Conservation (phyloP, 2,888 invertebrate species). For the Escarpia spicata region DNA sequence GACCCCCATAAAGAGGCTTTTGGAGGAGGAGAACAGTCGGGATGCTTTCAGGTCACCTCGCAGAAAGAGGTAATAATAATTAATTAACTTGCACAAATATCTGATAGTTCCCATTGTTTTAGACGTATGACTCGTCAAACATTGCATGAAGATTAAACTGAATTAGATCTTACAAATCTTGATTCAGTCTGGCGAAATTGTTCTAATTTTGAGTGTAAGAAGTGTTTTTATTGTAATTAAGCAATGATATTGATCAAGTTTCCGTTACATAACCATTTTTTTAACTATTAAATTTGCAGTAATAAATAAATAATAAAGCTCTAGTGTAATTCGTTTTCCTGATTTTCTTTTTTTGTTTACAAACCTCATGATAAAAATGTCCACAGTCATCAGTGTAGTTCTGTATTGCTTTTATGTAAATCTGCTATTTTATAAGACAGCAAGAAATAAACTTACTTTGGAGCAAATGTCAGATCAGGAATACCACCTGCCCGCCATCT, state of each 20-base stretch:
- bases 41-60: background rate
- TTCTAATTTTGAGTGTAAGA: too few species aligned
- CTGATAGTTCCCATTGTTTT: background rate
- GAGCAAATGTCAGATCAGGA: too few species aligned
- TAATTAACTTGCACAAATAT: background rate
- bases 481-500: too few species aligned
- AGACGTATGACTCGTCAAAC: background rate
- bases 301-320: background rate
- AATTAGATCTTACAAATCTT: too few species aligned
- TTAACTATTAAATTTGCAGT: background rate
- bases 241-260: too few species aligned
- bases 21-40: background rate
- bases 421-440: background rate
- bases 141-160: too few species aligned
- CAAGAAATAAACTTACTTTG: too few species aligned
- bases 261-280: background rate
- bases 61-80: background rate
- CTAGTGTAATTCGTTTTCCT: background rate
- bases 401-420: background rate
- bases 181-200: too few species aligned
- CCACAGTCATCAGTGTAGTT: too few species aligned
- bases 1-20: background rate
- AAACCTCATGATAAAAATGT: too few species aligned
- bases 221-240: too few species aligned
- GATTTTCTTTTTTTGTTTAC: too few species aligned